Evolutionary conservation across 1,140 invertebrate genomes (phyloP), one percentile per base, ranked within the genome.

Genomic region (Leptoteleia sp.): DNA sequence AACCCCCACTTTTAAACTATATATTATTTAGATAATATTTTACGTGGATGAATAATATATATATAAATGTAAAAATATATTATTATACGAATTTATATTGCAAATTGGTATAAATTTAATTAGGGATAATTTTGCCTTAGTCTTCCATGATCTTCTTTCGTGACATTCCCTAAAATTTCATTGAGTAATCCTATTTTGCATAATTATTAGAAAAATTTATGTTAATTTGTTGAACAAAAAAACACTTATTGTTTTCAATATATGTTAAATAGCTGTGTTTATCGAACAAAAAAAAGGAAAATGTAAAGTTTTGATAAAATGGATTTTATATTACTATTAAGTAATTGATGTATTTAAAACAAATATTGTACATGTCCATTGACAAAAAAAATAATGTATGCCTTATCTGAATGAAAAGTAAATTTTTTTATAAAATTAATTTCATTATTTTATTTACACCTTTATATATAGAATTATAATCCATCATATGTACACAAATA

Each of bases 371-470:
- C 64, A 57, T 31, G 48, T 68, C 40, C 59, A 61, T 76, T 57
- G 50, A 64, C 47, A 54, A 13, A 65, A 61, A 70, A 59, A 50
- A 29, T 45, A 29, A 57, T 73, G 62, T 73, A 79, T 71, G 70
- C 70, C 77, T 79, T 79, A 79, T 47, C 27, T 47, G 16, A 77
- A 65, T 65, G 73, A 47, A 76, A 55, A 68, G 33, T 62, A 59
- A 38, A 67, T 68, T 73, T 78, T 79, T 79, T 13, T 79, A 79
- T 55, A 68, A 72, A 78, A 68, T 48, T 15, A n/a, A 8, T 16
- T 4, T 2, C 7, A 11, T 35, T 43, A 1, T 17, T 57, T 77
- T 54, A 76, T 68, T 65, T 59, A 42, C 31, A 29, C 19, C 2
- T 22, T 3, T 22, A 22, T 5, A 22, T 22, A 3, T 22, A 22